Evolutionary conservation across 1,140 invertebrate genomes (phyloP).

Genomic region (Choristoneura fumiferana): DNA sequence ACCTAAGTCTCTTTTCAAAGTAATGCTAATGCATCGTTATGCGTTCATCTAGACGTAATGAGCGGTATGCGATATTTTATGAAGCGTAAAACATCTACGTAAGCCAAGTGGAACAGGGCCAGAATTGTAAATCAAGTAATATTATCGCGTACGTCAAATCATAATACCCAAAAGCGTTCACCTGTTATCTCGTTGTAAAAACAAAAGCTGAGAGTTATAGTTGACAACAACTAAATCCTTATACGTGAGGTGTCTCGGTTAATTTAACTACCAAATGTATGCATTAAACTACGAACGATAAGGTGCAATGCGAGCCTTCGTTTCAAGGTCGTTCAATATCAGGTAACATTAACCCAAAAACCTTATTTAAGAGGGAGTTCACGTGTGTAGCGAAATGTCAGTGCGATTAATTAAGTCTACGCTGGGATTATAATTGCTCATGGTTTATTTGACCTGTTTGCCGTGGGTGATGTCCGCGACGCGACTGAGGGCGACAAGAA

Average conservation of each 20-base stretch:
- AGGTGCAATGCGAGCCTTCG: slow-evolving; percentile 10
- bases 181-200: too few species aligned
- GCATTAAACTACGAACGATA: slow-evolving; percentile 4
- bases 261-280: too few species aligned
- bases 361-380: slow-evolving; percentile 8
- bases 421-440: neutral
- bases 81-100: neutral
- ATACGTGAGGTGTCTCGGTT: too few species aligned
- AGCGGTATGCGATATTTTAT: neutral
- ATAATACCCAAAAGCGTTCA: neutral
- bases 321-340: slow-evolving; percentile 12
- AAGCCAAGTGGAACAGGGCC: slow-evolving; percentile 27
- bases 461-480: neutral
- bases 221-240: too few species aligned
- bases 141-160: slow-evolving; percentile 7
- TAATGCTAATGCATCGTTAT: neutral
- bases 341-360: slow-evolving; percentile 26
- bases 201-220: too few species aligned
- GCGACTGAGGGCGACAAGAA: neutral
- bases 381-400: slow-evolving; percentile 13
- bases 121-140: slow-evolving; percentile 3
- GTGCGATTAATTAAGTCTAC: slow-evolving; percentile 21
- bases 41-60: neutral
- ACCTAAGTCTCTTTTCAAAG: slow-evolving; percentile 5
- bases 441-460: slow-evolving; percentile 20